These are phyloP conservation scores for Oxycera nigricornis DNA, from an alignment of 2,888 invertebrate genomes.

Conservation along the genomic window DNA sequence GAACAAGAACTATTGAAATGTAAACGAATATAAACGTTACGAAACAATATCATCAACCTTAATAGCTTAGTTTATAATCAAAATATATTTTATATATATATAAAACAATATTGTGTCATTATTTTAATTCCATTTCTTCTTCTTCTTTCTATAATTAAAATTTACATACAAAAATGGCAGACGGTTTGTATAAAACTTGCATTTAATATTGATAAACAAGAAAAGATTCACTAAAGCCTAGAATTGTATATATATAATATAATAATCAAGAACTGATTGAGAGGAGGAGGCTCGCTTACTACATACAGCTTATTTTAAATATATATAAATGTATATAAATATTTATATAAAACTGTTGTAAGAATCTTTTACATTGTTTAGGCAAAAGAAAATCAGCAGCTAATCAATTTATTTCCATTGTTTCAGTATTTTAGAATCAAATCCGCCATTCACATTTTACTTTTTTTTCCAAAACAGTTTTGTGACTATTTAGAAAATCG, in stretches of 20 bases:
- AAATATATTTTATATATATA: not conserved
- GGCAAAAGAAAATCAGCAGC: not conserved
- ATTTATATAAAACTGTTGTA: not conserved
- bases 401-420: not conserved
- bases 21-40: no score
- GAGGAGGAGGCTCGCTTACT: not conserved
- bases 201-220: not conserved
- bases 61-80: no score
- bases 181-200: not conserved
- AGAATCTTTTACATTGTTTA: not conserved
- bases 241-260: not conserved
- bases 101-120: not conserved
- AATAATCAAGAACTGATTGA: not conserved
- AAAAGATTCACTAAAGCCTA: not conserved
- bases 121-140: not conserved
- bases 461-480: not conserved
- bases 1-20: not conserved
- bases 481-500: not conserved
- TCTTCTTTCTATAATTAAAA: not conserved
- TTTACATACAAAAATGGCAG: constrained; percentile 28
- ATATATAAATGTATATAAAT: not conserved
- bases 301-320: not conserved
- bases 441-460: not conserved
- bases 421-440: not conserved
- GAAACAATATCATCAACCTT: no score